These are phyloP conservation scores for Lophotis ruficrista DNA, from an alignment of 2,113 vertebrate species.

Conservation along the genomic window DNA sequence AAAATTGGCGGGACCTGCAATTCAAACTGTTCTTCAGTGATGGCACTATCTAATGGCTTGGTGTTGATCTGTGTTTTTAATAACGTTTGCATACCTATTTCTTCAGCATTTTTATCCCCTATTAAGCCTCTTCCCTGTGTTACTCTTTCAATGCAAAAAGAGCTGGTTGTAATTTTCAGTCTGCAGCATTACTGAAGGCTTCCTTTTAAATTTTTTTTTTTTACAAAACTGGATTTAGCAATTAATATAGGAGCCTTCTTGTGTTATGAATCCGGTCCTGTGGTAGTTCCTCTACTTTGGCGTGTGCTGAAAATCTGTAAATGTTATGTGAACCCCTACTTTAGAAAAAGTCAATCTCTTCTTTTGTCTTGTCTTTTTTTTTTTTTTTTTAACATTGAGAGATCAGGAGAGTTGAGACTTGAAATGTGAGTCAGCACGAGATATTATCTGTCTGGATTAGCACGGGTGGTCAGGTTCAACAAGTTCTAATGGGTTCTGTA, in stretches of 20 bases:
- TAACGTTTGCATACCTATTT: not conserved
- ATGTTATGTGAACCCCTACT: not conserved
- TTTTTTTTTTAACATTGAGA: not conserved
- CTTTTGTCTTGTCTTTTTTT: not conserved
- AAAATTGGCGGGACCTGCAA: not conserved
- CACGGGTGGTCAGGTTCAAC: not conserved
- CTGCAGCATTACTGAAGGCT: not conserved
- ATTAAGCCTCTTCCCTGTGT: not conserved
- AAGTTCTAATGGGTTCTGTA: not conserved
- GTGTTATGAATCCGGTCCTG: not conserved
- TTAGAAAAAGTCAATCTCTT: not conserved
- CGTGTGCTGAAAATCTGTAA: not conserved
- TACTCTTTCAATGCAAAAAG: not conserved
- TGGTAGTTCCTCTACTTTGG: not conserved
- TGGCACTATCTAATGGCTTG: not conserved
- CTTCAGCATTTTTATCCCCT: not conserved
- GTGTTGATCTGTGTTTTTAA: not conserved
- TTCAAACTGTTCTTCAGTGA: not conserved
- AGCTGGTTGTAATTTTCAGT: not conserved
- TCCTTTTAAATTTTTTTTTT: not conserved
- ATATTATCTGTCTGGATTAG: not conserved
- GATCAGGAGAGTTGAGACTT: not conserved
- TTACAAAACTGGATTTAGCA: not conserved
- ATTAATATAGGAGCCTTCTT: not conserved
- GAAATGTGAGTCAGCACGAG: conserved; percentile 1